Conservation (phyloP, 2,888 invertebrate species). For the Antheraea yamamai region DNA sequence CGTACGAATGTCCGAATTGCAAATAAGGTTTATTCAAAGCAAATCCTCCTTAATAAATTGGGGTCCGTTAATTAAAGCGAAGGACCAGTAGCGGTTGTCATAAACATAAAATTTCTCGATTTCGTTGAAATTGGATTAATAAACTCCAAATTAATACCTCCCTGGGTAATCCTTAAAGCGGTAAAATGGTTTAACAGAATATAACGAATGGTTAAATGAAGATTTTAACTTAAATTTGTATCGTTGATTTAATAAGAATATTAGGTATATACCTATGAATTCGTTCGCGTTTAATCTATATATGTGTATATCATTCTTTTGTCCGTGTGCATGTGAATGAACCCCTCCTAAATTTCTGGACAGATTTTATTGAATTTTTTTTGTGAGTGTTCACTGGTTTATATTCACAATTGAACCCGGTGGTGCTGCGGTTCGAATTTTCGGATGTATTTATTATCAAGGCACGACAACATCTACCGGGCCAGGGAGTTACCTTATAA, state of each 20-base stretch:
- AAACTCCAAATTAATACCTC: not conserved
- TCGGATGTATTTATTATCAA: no score
- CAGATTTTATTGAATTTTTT: no score
- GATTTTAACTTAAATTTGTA: not conserved
- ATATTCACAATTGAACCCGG: no score
- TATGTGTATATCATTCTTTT: no score
- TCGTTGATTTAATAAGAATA: not conserved
- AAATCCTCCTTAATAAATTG: not conserved
- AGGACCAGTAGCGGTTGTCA: not conserved
- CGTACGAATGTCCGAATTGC: not conserved
- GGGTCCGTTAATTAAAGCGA: constrained; percentile 2
- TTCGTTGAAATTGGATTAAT: not conserved
- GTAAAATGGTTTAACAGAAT: not conserved
- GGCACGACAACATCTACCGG: no score
- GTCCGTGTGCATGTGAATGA: no score
- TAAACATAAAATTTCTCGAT: not conserved
- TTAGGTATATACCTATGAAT: no score
- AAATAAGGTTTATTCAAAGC: not conserved
- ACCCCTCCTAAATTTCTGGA: no score
- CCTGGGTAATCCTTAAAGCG: not conserved
- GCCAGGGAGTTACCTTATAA: no score
- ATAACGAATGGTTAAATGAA: not conserved
- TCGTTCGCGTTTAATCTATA: no score
- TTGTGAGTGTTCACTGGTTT: no score
- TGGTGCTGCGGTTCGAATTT: no score